These are phyloP conservation scores for Motacilla tschutschensis DNA, from an alignment of 2,113 vertebrate species.

Conservation along the genomic window DNA sequence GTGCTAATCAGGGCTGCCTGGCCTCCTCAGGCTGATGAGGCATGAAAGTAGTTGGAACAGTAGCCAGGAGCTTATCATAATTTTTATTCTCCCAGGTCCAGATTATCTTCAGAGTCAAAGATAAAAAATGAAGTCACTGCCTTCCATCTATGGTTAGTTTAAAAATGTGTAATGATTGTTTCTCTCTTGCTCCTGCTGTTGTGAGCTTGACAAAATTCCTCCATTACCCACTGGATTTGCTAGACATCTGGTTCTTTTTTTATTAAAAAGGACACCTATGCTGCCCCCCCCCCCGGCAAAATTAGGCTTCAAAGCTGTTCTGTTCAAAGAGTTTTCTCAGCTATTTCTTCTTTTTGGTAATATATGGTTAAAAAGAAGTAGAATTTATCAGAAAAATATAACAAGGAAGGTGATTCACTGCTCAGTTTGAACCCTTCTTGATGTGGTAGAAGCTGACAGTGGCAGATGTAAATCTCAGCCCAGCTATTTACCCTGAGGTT, in stretches of 20 bases:
- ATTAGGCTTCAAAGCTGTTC: neutral
- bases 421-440: neutral
- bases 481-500: neutral
- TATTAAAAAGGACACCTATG: neutral
- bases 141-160: conserved; percentile 13
- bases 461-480: neutral
- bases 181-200: conserved; percentile 20
- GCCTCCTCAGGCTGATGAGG: conserved; percentile 4
- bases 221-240: neutral
- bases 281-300: neutral
- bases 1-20: neutral
- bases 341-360: neutral
- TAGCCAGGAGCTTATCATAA: conserved; percentile 26
- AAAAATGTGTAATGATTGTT: conserved; percentile 26
- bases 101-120: conserved; percentile 7
- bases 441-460: neutral
- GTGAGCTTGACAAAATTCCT: conserved; percentile 26
- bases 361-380: neutral
- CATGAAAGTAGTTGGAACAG: conserved; percentile 15
- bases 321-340: neutral
- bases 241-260: neutral
- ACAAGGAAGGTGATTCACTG: neutral
- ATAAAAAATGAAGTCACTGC: neutral
- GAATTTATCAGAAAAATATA: neutral
- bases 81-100: conserved; percentile 2